phyloP scores from a whole-genome alignment of 2,888 invertebrate genomes.

The Leucophora obtusa region DNA sequence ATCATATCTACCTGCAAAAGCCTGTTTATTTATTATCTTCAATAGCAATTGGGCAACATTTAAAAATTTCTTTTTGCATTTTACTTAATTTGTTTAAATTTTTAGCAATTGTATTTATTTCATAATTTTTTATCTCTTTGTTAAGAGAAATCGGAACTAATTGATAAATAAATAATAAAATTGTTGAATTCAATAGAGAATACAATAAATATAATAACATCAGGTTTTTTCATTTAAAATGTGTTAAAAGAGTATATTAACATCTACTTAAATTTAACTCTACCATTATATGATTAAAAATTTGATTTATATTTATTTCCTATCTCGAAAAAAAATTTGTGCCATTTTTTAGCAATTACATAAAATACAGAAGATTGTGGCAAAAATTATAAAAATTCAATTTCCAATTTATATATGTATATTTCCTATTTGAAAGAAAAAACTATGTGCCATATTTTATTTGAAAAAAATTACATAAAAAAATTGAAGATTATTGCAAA shows the following conservation, averaged over 20 bases:
- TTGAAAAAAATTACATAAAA: background rate
- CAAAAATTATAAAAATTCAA: background rate
- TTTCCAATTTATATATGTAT: too few relatives aligned
- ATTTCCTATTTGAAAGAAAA: too few relatives aligned
- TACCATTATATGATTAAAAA: background rate
- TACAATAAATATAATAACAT: background rate
- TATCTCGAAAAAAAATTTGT: background rate
- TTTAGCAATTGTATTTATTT: background rate
- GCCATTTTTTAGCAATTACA: background rate
- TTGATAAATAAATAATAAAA: constrained; percentile 12
- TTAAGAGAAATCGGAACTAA: constrained; percentile 34
- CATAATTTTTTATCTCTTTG: background rate
- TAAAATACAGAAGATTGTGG: background rate
- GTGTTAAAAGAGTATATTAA: background rate
- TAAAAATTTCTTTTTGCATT: background rate
- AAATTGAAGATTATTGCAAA: background rate
- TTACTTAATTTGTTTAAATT: constrained; percentile 1
- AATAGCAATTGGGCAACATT: too few relatives aligned
- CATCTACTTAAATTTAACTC: background rate
- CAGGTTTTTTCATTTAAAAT: background rate
- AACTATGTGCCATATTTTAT: too few relatives aligned
- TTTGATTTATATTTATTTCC: background rate
- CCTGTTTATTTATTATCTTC: too few relatives aligned
- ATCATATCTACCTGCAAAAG: too few relatives aligned
- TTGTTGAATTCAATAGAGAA: background rate